Conservation (phyloP, 2,113 vertebrate species). For the Grammomys dolichurus region DNA sequence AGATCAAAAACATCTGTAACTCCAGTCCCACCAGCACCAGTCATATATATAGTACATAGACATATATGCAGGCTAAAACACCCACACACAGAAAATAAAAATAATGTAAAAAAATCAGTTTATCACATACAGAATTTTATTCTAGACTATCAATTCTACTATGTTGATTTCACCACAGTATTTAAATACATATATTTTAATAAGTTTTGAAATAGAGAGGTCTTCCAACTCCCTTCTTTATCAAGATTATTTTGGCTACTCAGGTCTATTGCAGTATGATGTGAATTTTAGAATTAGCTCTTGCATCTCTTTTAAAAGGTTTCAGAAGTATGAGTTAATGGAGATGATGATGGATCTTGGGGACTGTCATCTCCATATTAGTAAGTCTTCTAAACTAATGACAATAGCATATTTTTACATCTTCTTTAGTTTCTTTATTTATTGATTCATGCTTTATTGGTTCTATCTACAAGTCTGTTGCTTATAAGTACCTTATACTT, state of each 20-base stretch:
- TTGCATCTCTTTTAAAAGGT: not conserved
- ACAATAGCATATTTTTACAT: not conserved
- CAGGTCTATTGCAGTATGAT: not conserved
- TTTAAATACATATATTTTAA: not conserved
- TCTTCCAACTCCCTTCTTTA: not conserved
- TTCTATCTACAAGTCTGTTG: not conserved
- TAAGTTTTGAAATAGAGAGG: not conserved
- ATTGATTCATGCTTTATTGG: not conserved
- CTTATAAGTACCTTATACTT: not conserved
- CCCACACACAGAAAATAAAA: not conserved
- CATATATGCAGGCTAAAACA: not conserved
- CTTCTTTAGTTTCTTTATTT: constrained; percentile 32
- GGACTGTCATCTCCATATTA: not conserved
- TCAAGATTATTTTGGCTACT: not conserved
- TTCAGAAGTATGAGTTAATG: not conserved
- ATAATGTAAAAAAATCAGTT: constrained; percentile 4
- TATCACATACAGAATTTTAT: not conserved
- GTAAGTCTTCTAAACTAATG: not conserved
- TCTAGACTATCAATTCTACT: not conserved
- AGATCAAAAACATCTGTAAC: not conserved
- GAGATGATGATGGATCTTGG: not conserved
- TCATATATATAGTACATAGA: not conserved
- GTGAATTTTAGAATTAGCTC: constrained; percentile 1
- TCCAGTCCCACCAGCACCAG: not conserved
- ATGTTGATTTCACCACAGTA: not conserved